phyloP scores from a whole-genome alignment of 2,113 vertebrate genomes.

The Coreoperca whiteheadi region DNA sequence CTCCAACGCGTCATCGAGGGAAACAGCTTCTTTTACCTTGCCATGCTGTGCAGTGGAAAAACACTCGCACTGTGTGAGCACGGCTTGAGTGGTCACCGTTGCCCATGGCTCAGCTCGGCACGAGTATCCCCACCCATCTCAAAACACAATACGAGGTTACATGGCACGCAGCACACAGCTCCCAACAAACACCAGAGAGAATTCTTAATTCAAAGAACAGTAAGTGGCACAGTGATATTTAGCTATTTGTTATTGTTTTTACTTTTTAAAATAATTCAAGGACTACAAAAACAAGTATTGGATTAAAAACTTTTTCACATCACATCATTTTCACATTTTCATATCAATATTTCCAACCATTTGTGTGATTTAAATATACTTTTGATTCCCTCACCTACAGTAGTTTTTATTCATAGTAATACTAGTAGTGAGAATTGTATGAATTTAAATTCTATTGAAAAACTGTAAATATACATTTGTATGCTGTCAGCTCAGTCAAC shows the following conservation, averaged over 20 bases:
- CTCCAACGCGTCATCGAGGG: background rate
- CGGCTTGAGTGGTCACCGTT: slow-evolving; percentile 18
- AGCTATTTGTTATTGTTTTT: background rate
- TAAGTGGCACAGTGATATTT: background rate
- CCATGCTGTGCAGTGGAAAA: slow-evolving; percentile 27
- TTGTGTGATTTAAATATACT: background rate
- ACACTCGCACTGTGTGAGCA: background rate
- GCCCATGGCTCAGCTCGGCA: slow-evolving; percentile 20
- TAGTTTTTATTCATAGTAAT: background rate
- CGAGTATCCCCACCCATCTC: slow-evolving; percentile 9
- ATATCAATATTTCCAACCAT: background rate
- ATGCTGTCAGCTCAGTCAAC: background rate
- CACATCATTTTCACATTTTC: too few relatives aligned
- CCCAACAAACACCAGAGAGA: background rate
- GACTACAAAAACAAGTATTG: background rate
- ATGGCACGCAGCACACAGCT: slow-evolving; percentile 16
- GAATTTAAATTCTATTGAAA: background rate
- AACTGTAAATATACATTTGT: background rate
- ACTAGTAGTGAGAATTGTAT: background rate
- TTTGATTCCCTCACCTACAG: background rate
- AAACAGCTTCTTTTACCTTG: slow-evolving; percentile 2
- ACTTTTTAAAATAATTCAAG: background rate
- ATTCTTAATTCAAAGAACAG: background rate
- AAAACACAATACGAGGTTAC: slow-evolving; percentile 37
- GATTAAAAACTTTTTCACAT: background rate